Conservation (phyloP, 2,797 vertebrate genomes). For the Synanceia verrucosa region DNA sequence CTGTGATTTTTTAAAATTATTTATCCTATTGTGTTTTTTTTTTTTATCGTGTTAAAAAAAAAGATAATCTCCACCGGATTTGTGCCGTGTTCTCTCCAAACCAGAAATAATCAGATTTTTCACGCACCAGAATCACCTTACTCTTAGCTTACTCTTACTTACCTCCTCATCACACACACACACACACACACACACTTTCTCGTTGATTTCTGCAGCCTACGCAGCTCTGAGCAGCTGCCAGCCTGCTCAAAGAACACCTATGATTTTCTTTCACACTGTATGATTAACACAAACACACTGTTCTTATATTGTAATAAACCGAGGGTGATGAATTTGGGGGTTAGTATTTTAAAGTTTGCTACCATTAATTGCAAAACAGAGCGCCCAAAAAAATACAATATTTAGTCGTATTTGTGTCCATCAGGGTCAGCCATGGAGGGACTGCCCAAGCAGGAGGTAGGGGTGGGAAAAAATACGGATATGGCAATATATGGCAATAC, state of each 20-base stretch:
- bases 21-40: slow-evolving; percentile 15
- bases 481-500: too few species aligned
- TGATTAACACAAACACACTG: slow-evolving; percentile 53
- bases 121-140: slow-evolving; percentile 40
- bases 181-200: slow-evolving; percentile 7
- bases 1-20: slow-evolving; percentile 48
- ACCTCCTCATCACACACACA: neutral
- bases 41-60: neutral
- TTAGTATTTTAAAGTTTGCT: neutral
- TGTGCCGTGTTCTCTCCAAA: slow-evolving; percentile 20
- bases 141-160: slow-evolving; percentile 25
- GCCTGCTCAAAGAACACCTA: slow-evolving; percentile 43
- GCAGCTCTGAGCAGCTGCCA: slow-evolving; percentile 34
- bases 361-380: neutral
- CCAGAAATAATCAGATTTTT: slow-evolving; percentile 55
- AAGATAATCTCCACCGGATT: slow-evolving; percentile 41
- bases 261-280: slow-evolving; percentile 52
- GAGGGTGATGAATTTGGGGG: slow-evolving; percentile 12
- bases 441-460: slow-evolving; percentile 9
- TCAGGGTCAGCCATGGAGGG: slow-evolving; percentile 38
- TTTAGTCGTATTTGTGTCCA: slow-evolving; percentile 10
- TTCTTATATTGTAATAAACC: slow-evolving; percentile 24
- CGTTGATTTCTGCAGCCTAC: slow-evolving; percentile 49
- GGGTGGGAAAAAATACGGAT: too few species aligned
- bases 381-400: slow-evolving; percentile 5